Conservation (phyloP, 2,797 vertebrate species). For the Pipistrellus pipistrellus region DNA sequence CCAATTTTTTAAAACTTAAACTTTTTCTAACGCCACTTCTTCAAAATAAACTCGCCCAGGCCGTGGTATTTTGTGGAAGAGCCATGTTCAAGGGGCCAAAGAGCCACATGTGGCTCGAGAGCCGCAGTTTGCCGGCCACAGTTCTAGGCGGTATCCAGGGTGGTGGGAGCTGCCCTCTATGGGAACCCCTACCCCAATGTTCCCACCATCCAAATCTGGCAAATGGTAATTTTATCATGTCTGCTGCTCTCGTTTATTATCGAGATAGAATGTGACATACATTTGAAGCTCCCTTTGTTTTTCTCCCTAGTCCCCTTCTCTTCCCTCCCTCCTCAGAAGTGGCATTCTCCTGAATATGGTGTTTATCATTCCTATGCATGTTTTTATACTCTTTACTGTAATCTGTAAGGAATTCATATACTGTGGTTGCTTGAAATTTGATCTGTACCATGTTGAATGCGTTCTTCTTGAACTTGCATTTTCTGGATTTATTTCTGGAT, state of each 20-base stretch:
- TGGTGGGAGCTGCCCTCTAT: background rate
- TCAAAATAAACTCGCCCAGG: too few relatives aligned
- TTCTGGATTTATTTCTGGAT: background rate
- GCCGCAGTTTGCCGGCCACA: too few relatives aligned
- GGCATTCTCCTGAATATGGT: background rate
- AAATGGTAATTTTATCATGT: background rate
- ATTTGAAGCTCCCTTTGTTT: background rate
- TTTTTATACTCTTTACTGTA: constrained; percentile 42
- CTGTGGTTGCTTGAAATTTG: background rate
- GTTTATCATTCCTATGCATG: background rate
- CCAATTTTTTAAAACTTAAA: too few relatives aligned
- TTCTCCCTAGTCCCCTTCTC: background rate
- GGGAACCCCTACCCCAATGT: background rate
- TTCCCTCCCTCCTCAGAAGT: background rate
- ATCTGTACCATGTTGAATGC: background rate
- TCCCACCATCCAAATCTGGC: background rate
- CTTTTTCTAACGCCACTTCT: too few relatives aligned
- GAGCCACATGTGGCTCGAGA: too few relatives aligned
- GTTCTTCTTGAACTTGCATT: background rate
- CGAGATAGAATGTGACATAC: constrained; percentile 3
- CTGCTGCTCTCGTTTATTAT: background rate
- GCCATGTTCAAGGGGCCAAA: too few relatives aligned
- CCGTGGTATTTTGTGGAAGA: too few relatives aligned
- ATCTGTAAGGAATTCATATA: background rate
- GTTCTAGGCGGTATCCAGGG: background rate